Conservation (phyloP, 2,888 invertebrate species). For the Conistra vaccinii region DNA sequence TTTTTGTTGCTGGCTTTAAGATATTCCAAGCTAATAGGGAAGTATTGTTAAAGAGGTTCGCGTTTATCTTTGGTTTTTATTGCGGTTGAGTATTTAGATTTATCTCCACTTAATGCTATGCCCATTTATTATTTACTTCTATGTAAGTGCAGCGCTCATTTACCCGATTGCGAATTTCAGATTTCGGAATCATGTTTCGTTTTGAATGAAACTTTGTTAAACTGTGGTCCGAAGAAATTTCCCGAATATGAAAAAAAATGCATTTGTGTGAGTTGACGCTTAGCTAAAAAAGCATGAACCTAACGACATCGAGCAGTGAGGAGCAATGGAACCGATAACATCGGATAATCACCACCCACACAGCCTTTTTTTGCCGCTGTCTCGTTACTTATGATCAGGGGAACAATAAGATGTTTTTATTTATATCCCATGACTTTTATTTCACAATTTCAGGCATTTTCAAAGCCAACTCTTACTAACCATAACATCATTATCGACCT, state of each 20-base stretch:
- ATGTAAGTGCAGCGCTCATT: not conserved
- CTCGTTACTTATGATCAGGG: conserved; percentile 82
- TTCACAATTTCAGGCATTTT: conserved; percentile 21
- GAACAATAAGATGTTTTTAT: conserved; percentile 68
- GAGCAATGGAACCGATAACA: conserved; percentile 78
- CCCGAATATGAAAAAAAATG: conserved; percentile 4
- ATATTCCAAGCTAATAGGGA: conserved; percentile 73
- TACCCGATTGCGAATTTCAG: not conserved
- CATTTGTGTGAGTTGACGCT: conserved; percentile 11
- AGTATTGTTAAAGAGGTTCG: conserved; percentile 70
- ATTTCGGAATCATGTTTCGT: not conserved
- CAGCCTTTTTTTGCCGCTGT: conserved; percentile 77
- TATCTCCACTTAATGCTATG: conserved; percentile 15
- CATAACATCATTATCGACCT: conserved; percentile 12
- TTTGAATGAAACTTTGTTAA: not conserved
- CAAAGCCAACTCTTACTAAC: conserved; percentile 1
- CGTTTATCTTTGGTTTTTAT: conserved; percentile 64
- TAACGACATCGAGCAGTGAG: conserved; percentile 68
- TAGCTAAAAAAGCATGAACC: conserved; percentile 35
- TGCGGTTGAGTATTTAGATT: conserved; percentile 40
- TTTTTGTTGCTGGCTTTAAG: conserved; percentile 74
- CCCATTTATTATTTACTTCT: not conserved
- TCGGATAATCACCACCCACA: conserved; percentile 83
- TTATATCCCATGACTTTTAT: conserved; percentile 35
- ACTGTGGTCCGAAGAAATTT: not conserved